Evolutionary conservation across 2,888 invertebrate species (phyloP).

Genomic region (Drosophila vallismaia): DNA sequence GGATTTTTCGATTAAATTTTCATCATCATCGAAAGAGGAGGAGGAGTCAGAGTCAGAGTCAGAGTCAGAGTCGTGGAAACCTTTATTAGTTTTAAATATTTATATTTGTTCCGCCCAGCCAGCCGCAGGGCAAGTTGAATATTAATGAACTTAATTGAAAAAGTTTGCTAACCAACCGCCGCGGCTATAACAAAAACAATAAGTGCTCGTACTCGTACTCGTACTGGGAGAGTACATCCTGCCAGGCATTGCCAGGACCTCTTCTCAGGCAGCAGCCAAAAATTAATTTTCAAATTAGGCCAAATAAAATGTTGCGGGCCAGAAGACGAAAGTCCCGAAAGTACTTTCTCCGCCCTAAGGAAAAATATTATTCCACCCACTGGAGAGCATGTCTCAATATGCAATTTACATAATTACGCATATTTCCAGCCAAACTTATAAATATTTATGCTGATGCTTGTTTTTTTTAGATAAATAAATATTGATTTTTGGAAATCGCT

Average conservation of each 20-base stretch:
- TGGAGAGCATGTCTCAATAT: constrained; percentile 52
- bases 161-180: constrained; percentile 55
- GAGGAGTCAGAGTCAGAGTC: background rate
- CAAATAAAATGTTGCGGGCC: constrained; percentile 68
- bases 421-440: constrained; percentile 66
- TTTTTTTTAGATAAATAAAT: background rate
- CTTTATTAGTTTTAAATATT: constrained; percentile 73
- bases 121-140: constrained; percentile 68
- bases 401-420: constrained; percentile 77
- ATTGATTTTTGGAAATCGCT: background rate
- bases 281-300: constrained; percentile 74
- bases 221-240: background rate
- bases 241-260: background rate
- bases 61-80: constrained; percentile 5
- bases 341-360: background rate
- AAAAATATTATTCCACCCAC: constrained; percentile 1
- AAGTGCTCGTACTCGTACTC: background rate
- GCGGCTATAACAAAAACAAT: background rate
- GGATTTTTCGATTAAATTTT: constrained; percentile 22
- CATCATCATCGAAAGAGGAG: background rate
- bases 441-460: constrained; percentile 63
- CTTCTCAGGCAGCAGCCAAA: constrained; percentile 19
- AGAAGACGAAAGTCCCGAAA: constrained; percentile 13
- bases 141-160: constrained; percentile 78
- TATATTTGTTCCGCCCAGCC: constrained; percentile 64